Conservation (phyloP, 2,797 vertebrate species). For the Sciaenops ocellatus region DNA sequence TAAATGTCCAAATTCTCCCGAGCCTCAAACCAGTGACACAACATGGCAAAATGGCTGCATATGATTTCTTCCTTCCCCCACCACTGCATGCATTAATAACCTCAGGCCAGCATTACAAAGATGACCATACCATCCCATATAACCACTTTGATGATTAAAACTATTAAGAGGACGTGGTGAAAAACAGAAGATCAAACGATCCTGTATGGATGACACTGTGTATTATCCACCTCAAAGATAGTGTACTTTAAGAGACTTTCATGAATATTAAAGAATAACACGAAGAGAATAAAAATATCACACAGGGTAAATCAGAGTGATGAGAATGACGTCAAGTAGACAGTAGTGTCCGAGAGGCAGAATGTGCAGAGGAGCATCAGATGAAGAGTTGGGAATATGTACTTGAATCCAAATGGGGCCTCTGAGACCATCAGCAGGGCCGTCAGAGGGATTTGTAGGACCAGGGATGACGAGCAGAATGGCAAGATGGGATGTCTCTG, state of each 20-base stretch:
- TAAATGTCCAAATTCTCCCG: not conserved
- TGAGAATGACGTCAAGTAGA: not conserved
- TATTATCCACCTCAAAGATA: not conserved
- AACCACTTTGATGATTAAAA: constrained; percentile 8
- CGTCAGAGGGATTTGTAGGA: constrained; percentile 46
- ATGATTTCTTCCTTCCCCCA: not conserved
- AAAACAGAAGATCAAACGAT: not conserved
- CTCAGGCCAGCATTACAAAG: not conserved
- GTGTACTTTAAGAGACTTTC: not conserved
- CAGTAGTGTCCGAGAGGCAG: not conserved
- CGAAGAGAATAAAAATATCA: not conserved
- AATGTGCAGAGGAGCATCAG: not conserved
- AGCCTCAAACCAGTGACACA: constrained; percentile 1
- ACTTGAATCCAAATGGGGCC: constrained; percentile 26
- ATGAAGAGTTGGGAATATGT: constrained; percentile 24
- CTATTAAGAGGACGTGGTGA: not conserved
- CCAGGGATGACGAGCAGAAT: constrained; percentile 55
- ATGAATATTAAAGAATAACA: not conserved
- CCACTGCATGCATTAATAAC: constrained; percentile 9
- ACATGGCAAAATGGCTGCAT: not conserved
- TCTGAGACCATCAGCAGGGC: constrained; percentile 29
- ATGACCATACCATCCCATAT: not conserved
- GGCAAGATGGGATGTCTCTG: constrained; percentile 46
- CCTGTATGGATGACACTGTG: not conserved
- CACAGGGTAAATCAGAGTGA: not conserved